Conservation (phyloP, 1,140 invertebrate species). For the Medauroidea extradentata region DNA sequence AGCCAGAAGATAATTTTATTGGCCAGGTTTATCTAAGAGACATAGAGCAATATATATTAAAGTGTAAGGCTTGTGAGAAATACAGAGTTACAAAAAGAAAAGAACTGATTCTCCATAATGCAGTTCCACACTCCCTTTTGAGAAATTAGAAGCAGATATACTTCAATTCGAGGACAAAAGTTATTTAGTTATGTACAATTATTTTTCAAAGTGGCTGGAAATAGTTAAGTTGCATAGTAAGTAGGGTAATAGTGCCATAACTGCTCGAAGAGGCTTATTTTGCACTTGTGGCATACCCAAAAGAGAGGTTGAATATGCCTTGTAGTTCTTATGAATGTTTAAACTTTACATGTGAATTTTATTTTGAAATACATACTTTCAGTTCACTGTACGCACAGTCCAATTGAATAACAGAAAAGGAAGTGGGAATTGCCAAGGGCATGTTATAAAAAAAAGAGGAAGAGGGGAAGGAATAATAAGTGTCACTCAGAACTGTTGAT, state of each 20-base stretch:
- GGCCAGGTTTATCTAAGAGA: slow-evolving; percentile 17
- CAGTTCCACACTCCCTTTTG: slow-evolving; percentile 21
- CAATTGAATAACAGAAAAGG: slow-evolving; percentile 42
- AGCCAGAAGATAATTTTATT: slow-evolving; percentile 22
- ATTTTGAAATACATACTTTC: slow-evolving; percentile 35
- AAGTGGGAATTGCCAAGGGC: slow-evolving; percentile 22
- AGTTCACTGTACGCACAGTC: slow-evolving; percentile 40
- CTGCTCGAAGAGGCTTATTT: slow-evolving; percentile 10
- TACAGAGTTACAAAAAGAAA: slow-evolving; percentile 14
- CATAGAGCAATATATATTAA: background rate
- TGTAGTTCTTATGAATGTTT: slow-evolving; percentile 25
- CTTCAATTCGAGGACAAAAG: too few species aligned
- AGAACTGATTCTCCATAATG: slow-evolving; percentile 22
- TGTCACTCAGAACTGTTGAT: too few species aligned
- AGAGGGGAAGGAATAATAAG: too few species aligned
- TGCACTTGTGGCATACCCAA: slow-evolving; percentile 15
- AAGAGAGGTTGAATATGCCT: slow-evolving; percentile 9
- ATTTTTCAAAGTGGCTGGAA: slow-evolving; percentile 24
- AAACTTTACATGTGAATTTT: slow-evolving; percentile 39
- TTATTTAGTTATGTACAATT: slow-evolving; percentile 16
- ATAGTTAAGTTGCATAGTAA: slow-evolving; percentile 3
- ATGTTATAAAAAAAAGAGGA: too few species aligned
- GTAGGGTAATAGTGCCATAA: background rate
- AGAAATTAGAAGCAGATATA: slow-evolving; percentile 24
- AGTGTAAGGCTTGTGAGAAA: slow-evolving; percentile 17